Conservation (phyloP, 2,797 vertebrate species). For the Loriculus beryllinus region DNA sequence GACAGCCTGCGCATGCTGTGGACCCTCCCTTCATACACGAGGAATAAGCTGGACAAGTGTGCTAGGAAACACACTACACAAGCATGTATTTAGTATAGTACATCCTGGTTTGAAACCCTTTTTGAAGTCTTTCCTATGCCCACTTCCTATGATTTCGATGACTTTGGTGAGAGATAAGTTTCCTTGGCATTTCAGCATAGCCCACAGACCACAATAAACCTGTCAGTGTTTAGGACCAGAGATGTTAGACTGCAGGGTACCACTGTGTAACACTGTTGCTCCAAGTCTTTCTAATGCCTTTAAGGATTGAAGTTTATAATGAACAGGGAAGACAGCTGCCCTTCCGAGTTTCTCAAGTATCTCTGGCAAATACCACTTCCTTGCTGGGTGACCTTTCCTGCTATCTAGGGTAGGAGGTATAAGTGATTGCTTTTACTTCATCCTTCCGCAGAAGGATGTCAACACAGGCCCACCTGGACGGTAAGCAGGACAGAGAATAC, state of each 20-base stretch:
- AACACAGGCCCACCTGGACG: background rate
- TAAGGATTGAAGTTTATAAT: background rate
- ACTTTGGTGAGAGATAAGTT: background rate
- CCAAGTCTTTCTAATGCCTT: background rate
- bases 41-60: background rate
- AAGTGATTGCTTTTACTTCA: background rate
- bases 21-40: background rate
- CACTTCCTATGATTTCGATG: background rate
- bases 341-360: background rate
- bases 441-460: background rate
- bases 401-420: background rate
- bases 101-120: background rate
- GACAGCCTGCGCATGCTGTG: background rate
- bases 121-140: background rate
- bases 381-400: background rate
- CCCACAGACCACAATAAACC: background rate
- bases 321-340: background rate
- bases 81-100: background rate
- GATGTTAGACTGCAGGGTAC: background rate
- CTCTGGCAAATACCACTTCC: background rate
- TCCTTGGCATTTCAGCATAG: background rate
- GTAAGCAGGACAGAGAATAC: background rate
- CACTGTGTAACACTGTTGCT: background rate
- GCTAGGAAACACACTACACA: background rate
- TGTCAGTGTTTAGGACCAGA: background rate